A percentile compares a stretch with the other conserved stretches of the same genome.
Conservation (phyloP, 2,797 vertebrate species). For the Microcaecilia unicolor region DNA sequence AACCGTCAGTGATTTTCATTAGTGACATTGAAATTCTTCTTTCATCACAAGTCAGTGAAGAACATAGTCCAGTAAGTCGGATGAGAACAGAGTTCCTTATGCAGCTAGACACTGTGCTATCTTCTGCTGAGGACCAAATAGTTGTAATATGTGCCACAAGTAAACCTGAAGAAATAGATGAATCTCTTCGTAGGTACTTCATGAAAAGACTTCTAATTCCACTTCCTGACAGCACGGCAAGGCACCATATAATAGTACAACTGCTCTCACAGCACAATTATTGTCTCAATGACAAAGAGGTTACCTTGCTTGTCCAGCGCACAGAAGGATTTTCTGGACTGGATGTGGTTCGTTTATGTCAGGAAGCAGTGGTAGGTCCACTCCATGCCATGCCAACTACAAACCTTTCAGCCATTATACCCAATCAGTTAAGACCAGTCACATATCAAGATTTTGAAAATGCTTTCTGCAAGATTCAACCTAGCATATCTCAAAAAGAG, state of each 20-base stretch:
- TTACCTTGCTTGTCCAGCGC: slow-evolving; percentile 92
- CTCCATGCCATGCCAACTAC: slow-evolving; percentile 84
- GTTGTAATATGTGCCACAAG: slow-evolving; percentile 95
- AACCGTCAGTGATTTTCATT: slow-evolving; percentile 92
- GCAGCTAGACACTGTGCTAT: slow-evolving; percentile 89
- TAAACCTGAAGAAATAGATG: slow-evolving; percentile 96
- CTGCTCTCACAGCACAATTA: slow-evolving; percentile 98
- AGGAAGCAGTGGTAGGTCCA: slow-evolving; percentile 87
- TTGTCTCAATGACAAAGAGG: slow-evolving; percentile 97
- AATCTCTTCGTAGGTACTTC: slow-evolving; percentile 95
- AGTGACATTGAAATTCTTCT: slow-evolving; percentile 93
- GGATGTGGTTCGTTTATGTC: slow-evolving; percentile 90
- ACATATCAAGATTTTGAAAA: slow-evolving; percentile 99
- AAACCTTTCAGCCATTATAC: slow-evolving; percentile 88
- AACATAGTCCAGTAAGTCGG: slow-evolving; percentile 82
- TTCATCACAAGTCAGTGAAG: slow-evolving; percentile 82
- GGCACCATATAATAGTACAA: slow-evolving; percentile 98
- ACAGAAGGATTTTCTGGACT: slow-evolving; percentile 97
- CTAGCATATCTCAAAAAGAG: slow-evolving; percentile 98
- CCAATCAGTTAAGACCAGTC: slow-evolving; percentile 87
- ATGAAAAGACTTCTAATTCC: slow-evolving; percentile 94
- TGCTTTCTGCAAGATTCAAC: slow-evolving; percentile 98
- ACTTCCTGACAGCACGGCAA: slow-evolving; percentile 87
- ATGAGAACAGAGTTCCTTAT: slow-evolving; percentile 93
- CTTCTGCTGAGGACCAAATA: slow-evolving; percentile 90